A percentile compares a stretch with the other conserved stretches of the same genome.
Evolutionary conservation across 2,797 vertebrate species (phyloP).

Genomic region (Coreius guichenoti): DNA sequence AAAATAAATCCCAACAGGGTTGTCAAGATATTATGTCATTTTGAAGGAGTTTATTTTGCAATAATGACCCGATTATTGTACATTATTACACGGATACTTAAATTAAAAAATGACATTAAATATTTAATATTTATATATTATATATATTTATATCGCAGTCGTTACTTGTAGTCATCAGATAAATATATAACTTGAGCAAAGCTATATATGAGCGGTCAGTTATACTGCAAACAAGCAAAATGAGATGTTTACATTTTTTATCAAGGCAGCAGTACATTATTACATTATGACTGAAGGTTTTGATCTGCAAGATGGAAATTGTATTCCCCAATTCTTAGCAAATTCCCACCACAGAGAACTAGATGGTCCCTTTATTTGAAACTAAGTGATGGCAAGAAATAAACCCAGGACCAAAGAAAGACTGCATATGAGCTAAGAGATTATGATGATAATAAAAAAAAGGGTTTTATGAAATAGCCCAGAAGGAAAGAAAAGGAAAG

Average conservation of each 20-base stretch:
- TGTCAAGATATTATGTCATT: neutral
- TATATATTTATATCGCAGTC: too few relatives aligned
- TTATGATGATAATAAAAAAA: neutral
- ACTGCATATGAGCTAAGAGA: conserved; percentile 6
- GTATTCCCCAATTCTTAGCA: neutral
- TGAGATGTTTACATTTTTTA: neutral
- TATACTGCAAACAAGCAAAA: neutral
- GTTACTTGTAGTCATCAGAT: neutral
- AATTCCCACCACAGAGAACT: neutral
- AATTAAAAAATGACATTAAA: neutral
- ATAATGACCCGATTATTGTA: neutral
- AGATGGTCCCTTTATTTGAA: neutral
- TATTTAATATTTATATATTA: neutral
- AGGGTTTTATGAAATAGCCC: neutral
- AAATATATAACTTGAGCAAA: neutral
- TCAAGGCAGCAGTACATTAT: neutral
- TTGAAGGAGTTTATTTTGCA: neutral
- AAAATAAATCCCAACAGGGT: neutral
- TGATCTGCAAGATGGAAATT: neutral
- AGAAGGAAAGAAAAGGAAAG: neutral
- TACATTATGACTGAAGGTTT: neutral
- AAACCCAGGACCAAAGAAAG: conserved; percentile 22
- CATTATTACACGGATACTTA: neutral
- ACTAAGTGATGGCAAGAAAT: neutral
- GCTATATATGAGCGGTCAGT: neutral